phyloP scores from a whole-genome alignment of 2,113 vertebrate genomes.

The Ailurus styani region DNA sequence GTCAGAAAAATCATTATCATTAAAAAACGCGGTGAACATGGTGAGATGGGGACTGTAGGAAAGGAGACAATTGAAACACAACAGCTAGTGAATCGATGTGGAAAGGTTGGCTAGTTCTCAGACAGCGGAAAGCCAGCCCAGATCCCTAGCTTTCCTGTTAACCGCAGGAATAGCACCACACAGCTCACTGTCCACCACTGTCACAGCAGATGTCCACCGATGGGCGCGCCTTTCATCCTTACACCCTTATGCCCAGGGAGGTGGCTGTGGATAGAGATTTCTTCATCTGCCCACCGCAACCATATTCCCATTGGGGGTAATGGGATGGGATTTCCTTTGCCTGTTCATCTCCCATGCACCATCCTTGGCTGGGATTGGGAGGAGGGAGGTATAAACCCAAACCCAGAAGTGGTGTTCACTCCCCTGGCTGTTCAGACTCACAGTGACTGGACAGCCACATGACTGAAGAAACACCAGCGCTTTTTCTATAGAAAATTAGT shows the following conservation, averaged over 20 bases:
- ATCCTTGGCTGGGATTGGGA: too few relatives aligned
- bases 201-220: rapidly evolving
- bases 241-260: too few relatives aligned
- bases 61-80: too few relatives aligned
- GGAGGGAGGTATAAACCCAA: too few relatives aligned
- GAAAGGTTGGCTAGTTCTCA: neutral
- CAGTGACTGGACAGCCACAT: rapidly evolving
- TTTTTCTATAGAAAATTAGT: neutral
- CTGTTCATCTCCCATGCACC: rapidly evolving
- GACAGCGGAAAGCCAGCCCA: neutral
- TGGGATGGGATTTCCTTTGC: neutral
- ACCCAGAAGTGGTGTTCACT: neutral
- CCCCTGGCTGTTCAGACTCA: neutral
- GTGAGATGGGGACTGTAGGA: too few relatives aligned
- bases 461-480: too few relatives aligned
- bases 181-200: neutral
- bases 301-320: rapidly evolving
- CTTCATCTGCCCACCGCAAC: rapidly evolving
- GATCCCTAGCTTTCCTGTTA: rapidly evolving
- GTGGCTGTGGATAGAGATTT: too few relatives aligned
- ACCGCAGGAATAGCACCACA: rapidly evolving
- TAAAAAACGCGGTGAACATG: rapidly evolving
- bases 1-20: neutral
- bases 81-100: rapidly evolving
- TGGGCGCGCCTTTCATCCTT: neutral